Base-by-base conservation (phyloP, 2,797 vertebrate species). In the Tragelaphus oryx region DNA sequence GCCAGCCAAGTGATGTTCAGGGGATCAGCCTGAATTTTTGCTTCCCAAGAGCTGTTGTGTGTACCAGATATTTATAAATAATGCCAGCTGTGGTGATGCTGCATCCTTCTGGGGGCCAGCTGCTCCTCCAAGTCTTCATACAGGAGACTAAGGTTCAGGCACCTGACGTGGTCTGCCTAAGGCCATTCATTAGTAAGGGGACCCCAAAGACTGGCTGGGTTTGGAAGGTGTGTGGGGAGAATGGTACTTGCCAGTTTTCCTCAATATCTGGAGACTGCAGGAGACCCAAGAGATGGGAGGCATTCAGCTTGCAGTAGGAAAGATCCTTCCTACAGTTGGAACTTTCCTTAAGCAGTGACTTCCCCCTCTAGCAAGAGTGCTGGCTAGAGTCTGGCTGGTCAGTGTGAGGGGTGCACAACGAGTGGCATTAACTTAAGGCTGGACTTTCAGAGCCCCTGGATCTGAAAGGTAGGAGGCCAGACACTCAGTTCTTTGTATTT, bases 381-480 rank as follows among this genome's bases (percentile, higher is more conserved):
- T 22, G 48, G 20, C 11, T 16, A 3, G 81, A 22, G 75, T 8
- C 81, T 55, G 20, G 18, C 12, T 17, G 12, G 14, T 24, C 14
- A 52, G 7, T 17, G 2, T 37, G 52, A 30, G n/a, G 37, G 14
- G 4, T 6, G 1, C 10, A 8, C 7, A n/a, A 79, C 1, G 24
- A 50, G 13, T 0, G 0, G 24, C 30, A n/a, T 22, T 50, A 26
- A 33, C 6, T 55, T 59, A 5, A 55, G 8, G n/a, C 5, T 16
- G 24, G 41, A 41, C n/a, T 79, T 54, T 41, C 54, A 76, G 71
- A 79, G 37, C 37, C 44, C 7, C 0, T 12, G 14, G 9, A 44
- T 33, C 30, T 48, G 48, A 18, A 55, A 93, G 55, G 33, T 33
- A 41, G 26, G 6, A 10, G 22, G 12, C n/a, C 18, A n/a, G 57